Conservation (phyloP, 1,140 invertebrate species). For the Ruditapes philippinarum region DNA sequence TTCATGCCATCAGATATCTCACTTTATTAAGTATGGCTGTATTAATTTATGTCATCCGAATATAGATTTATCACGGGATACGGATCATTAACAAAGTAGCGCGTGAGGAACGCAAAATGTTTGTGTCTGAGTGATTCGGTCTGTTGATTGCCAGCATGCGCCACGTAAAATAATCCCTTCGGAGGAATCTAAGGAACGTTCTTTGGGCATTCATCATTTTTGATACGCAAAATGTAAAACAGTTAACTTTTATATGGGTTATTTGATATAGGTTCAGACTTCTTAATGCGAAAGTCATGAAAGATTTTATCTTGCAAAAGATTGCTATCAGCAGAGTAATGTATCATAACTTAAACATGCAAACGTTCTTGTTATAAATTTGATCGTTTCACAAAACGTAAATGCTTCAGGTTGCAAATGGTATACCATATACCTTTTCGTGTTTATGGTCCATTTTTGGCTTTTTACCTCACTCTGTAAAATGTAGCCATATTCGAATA, state of each 20-base stretch:
- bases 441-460: too few species aligned
- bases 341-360: not conserved
- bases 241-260: constrained; percentile 61
- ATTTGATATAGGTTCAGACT: constrained; percentile 48
- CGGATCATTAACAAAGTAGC: constrained; percentile 39
- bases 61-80: not conserved
- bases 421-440: too few species aligned
- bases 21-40: not conserved
- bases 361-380: not conserved
- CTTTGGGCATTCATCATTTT: constrained; percentile 47
- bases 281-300: constrained; percentile 52
- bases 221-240: constrained; percentile 50
- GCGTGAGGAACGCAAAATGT: constrained; percentile 37
- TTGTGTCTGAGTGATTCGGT: constrained; percentile 53
- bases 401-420: too few species aligned
- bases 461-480: too few species aligned
- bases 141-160: constrained; percentile 47
- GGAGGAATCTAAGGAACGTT: constrained; percentile 25
- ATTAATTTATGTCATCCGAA: not conserved
- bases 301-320: constrained; percentile 57
- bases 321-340: constrained; percentile 44
- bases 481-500: too few species aligned
- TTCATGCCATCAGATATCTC: not conserved
- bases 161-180: constrained; percentile 59
- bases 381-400: too few species aligned